Conservation (phyloP, 2,797 vertebrate species). For the Bovichtus diacanthus region DNA sequence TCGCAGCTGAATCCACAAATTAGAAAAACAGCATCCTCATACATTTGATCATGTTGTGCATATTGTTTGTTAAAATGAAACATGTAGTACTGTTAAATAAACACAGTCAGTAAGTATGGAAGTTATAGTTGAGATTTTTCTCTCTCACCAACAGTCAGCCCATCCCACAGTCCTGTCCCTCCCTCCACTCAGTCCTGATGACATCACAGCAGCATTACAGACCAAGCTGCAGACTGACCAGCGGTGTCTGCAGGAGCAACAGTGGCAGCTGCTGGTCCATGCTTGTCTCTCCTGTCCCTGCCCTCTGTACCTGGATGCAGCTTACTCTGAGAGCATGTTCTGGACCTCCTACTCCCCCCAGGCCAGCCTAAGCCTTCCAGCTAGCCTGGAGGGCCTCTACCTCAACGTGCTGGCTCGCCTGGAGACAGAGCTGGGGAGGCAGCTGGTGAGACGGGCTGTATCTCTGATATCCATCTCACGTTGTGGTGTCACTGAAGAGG, state of each 20-base stretch:
- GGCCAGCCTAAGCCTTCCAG: constrained; percentile 60
- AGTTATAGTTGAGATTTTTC: not conserved
- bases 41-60: not conserved
- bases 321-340: constrained; percentile 71
- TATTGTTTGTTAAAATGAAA: not conserved
- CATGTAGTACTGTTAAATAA: not conserved
- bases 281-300: constrained; percentile 75
- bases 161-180: constrained; percentile 65
- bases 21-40: not conserved
- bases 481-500: constrained; percentile 79
- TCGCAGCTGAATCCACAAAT: not conserved
- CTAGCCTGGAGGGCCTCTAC: constrained; percentile 71
- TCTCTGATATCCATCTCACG: constrained; percentile 76
- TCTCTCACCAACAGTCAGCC: constrained; percentile 39
- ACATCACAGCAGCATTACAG: constrained; percentile 67
- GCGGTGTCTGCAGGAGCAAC: constrained; percentile 66
- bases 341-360: constrained; percentile 77
- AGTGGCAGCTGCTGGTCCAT: constrained; percentile 71
- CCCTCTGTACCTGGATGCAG: constrained; percentile 75
- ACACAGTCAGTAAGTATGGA: not conserved
- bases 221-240: constrained; percentile 57
- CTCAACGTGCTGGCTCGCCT: constrained; percentile 64
- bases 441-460: constrained; percentile 71
- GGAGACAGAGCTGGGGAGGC: constrained; percentile 75
- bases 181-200: constrained; percentile 64